Evolutionary conservation across 1,140 invertebrate species (phyloP).

Genomic region (Ips typographus): DNA sequence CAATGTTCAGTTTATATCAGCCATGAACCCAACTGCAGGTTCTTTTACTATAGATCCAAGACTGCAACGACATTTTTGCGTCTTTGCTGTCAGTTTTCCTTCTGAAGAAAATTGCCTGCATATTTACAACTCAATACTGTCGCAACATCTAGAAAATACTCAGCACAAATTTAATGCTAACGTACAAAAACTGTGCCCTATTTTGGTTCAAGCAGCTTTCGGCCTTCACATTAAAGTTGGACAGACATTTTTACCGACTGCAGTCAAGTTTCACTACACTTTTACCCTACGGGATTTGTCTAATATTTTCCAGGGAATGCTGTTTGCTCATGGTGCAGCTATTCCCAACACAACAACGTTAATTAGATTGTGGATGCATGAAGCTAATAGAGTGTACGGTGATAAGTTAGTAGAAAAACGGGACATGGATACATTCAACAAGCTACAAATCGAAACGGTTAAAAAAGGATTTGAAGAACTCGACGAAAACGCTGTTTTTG

Average conservation of each 20-base stretch:
- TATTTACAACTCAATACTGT: slow-evolving; percentile 82
- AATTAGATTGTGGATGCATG: slow-evolving; percentile 85
- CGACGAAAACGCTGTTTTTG: slow-evolving; percentile 64
- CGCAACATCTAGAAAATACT: slow-evolving; percentile 72
- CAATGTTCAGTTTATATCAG: slow-evolving; percentile 91
- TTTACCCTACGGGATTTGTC: slow-evolving; percentile 92
- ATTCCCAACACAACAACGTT: slow-evolving; percentile 69
- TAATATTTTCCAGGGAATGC: slow-evolving; percentile 86
- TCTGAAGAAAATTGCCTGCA: slow-evolving; percentile 74
- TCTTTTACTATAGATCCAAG: slow-evolving; percentile 92
- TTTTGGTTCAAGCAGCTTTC: slow-evolving; percentile 72
- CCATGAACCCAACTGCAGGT: slow-evolving; percentile 96
- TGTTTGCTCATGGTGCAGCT: slow-evolving; percentile 83
- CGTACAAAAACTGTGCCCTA: slow-evolving; percentile 62
- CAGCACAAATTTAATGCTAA: slow-evolving; percentile 64
- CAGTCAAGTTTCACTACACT: slow-evolving; percentile 92
- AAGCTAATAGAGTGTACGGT: slow-evolving; percentile 84
- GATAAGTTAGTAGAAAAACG: slow-evolving; percentile 83
- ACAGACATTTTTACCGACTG: slow-evolving; percentile 82
- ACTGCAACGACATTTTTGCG: slow-evolving; percentile 89
- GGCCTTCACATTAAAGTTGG: slow-evolving; percentile 76
- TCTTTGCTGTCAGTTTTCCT: slow-evolving; percentile 88
- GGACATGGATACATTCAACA: slow-evolving; percentile 75
- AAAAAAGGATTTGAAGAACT: slow-evolving; percentile 83
- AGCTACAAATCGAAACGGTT: slow-evolving; percentile 72